Evolutionary conservation across 2,888 invertebrate genomes (phyloP), one percentile per base, ranked within the genome.

Genomic region (Silvanus unidentatus): DNA sequence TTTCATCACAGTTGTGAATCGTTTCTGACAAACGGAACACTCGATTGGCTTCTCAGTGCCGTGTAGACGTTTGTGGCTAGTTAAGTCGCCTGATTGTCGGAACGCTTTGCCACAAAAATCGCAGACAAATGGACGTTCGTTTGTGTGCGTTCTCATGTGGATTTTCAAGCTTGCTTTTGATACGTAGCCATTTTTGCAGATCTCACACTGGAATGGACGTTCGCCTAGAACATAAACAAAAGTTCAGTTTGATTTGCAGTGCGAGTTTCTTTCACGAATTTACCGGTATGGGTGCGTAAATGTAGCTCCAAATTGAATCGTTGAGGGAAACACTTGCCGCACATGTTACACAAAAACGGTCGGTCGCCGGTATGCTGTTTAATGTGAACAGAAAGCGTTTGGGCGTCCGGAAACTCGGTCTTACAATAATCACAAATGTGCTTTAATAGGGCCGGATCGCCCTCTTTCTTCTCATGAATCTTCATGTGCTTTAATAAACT

Each of bases 71-170:
- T 72, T 73, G 47, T 73, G 73, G 47, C 73, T 73, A 1, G 72
- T 72, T 29, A 73, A 53, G 58, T 73, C 73, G 9, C 72, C 72
- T 1, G 71, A 72, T 49, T 72, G 72, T 28, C 73, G 53, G 50
- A 73, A 73, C 2, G 72, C 73, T 54, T 72, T 72, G 1, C 73
- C 72, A 49, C 73, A 73, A 55, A 71, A 71, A 49, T 72, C 69
- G 47, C 73, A 73, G 37, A 68, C 70, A 54, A 71, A 73, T 2
- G 73, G 73, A 30, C 72, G 54, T 52, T 73, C 73, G 47, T 73
- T 73, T 2, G 73, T 73, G 49, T 73, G 73, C 1, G 73, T 73
- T 27, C 73, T 52, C 73, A 73, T 73, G 49, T 73, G 73, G 44
- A 73, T 73, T 56, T 72, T 72, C 42, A 73, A 59, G 49, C 72